Evolutionary conservation across 2,888 invertebrate genomes (phyloP), one percentile per base, ranked within the genome.

Genomic region (Parascotia fuliginaria): DNA sequence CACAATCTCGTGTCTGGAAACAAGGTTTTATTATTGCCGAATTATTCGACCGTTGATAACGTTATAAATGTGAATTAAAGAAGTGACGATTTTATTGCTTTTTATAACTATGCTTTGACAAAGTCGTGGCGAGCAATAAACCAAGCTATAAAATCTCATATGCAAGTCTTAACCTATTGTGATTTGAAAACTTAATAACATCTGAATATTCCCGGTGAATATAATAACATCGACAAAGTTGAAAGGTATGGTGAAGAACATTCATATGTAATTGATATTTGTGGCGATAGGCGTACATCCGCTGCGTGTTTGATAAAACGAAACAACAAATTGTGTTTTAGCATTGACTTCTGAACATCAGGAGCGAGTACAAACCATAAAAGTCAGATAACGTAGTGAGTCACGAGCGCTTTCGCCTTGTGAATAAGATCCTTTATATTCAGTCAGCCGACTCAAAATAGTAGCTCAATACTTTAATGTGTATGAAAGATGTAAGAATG

Each of bases 341-440:
- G 68, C 69, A 69, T 75, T 65, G 66, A 61, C 62, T 70, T 63
- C 60, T 64, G 77, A 73, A 73, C 70, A 74, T 77, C 70, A 73
- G 75, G 64, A 76, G 69, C 70, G 73, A 67, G 64, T 73, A 73
- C 63, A 73, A 70, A 73, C 75, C 70, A 78, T 88, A 83, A 87
- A 88, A 83, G 75, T 75, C 70, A 78, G 85, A 88, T 87, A 87
- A 80, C 77, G 67, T 66, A 60, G 56, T 81, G 80, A 82, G 69
- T 86, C 85, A 82, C 75, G 70, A 77, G 70, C 78, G 82, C 79
- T 85, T 84, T 80, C 75, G 75, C 68, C 74, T 61, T 53, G 70
- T 81, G 87, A 89, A 78, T 87, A 89, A 87, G 79, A 73, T 80
- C 77, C 80, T 78, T 78, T 79, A 79, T 82, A 77, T 78, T 75